These are phyloP conservation scores for Arbacia lixula DNA, from an alignment of 53 echinoderm and acorn worm genomes.

Conservation along the genomic window DNA sequence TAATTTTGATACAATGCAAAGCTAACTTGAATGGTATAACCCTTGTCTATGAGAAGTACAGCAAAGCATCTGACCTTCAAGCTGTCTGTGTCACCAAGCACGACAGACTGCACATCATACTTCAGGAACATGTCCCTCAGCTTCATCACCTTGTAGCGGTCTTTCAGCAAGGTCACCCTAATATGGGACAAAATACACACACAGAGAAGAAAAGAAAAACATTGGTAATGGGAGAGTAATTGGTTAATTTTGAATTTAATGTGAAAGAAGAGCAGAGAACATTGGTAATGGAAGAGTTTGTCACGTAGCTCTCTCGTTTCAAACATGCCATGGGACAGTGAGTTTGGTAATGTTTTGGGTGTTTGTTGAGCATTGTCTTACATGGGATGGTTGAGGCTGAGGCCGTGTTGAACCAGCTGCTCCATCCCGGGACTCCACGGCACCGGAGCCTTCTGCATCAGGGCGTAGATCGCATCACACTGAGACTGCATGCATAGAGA, in stretches of 20 bases:
- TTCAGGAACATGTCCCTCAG: conserved; percentile 81
- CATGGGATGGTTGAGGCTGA: conserved; percentile 79
- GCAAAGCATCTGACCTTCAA: conserved; percentile 61
- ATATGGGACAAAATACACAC: background rate
- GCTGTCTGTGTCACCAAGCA: conserved; percentile 63
- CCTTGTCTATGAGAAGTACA: no score
- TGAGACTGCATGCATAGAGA: no score
- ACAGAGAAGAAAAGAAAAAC: no score
- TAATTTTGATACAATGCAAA: no score
- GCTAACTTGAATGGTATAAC: no score
- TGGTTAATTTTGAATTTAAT: background rate
- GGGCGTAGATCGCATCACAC: conserved; percentile 71
- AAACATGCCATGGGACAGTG: no score
- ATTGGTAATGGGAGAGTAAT: background rate
- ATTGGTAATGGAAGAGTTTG: background rate
- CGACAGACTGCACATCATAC: conserved; percentile 75
- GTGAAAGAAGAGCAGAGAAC: background rate
- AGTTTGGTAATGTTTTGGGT: no score
- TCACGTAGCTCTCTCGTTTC: no score
- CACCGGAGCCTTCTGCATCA: conserved; percentile 74
- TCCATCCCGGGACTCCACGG: conserved; percentile 88
- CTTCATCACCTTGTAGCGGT: conserved; percentile 70
- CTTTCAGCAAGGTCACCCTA: conserved; percentile 77
- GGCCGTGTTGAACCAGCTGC: conserved; percentile 67
- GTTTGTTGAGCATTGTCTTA: conserved; percentile 28